Percentiles rank a stretch among this genome's conserved stretches.
These are phyloP conservation scores for Callaeas wilsoni DNA, from an alignment of 2,113 vertebrate species.

Conservation along the genomic window DNA sequence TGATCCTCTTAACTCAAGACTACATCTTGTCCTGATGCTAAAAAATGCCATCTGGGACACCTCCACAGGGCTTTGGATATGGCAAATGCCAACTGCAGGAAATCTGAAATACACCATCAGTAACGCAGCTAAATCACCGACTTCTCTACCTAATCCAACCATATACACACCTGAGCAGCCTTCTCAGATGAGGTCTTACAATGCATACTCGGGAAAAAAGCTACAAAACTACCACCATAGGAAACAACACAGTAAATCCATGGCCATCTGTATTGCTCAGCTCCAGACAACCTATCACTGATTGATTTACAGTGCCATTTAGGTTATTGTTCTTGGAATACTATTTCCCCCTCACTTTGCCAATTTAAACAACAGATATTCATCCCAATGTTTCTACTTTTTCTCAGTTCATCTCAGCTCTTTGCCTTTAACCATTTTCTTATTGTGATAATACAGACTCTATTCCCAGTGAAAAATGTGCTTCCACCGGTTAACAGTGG, in stretches of 20 bases:
- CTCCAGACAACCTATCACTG: not conserved
- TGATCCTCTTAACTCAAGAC: not conserved
- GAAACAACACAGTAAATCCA: not conserved
- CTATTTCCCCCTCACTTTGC: not conserved
- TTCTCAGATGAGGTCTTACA: not conserved
- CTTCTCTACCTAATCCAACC: not conserved
- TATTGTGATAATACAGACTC: not conserved
- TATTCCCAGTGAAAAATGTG: not conserved
- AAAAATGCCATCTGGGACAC: not conserved
- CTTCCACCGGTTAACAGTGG: not conserved
- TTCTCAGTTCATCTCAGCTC: not conserved
- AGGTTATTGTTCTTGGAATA: not conserved
- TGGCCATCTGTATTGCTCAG: not conserved
- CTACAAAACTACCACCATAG: not conserved
- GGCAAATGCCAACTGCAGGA: not conserved
- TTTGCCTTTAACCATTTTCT: not conserved
- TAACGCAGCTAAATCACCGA: not conserved
- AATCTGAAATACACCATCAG: not conserved
- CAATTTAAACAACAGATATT: not conserved
- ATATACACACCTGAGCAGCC: not conserved
- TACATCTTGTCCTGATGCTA: not conserved
- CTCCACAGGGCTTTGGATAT: not conserved
- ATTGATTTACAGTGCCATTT: not conserved
- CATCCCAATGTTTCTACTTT: not conserved
- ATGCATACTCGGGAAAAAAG: not conserved